Evolutionary conservation across 2,888 invertebrate species (phyloP).

Genomic region (Cyclophora punctaria): DNA sequence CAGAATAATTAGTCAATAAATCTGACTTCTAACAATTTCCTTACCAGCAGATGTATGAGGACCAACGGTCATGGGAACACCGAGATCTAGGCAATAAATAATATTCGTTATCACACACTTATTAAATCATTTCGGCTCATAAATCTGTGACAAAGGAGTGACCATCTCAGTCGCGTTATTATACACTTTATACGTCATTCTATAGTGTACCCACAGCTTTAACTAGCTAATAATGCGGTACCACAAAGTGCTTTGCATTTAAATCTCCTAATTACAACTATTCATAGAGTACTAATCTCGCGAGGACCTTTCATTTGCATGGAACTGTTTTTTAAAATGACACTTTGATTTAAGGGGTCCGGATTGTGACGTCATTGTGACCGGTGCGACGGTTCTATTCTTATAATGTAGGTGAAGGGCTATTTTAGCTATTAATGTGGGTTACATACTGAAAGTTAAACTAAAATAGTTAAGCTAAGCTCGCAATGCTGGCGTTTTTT

Average conservation of each 20-base stretch:
- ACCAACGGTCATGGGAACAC: slow-evolving; percentile 40
- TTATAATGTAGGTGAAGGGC: not conserved
- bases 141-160: slow-evolving; percentile 69
- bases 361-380: slow-evolving; percentile 6
- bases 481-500: too few species aligned
- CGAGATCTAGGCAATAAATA: slow-evolving; percentile 48
- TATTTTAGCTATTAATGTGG: not conserved
- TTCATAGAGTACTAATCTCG: slow-evolving; percentile 62
- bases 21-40: not conserved
- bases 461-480: too few species aligned
- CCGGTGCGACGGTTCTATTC: slow-evolving; percentile 9
- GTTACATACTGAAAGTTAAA: too few species aligned
- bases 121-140: slow-evolving; percentile 64
- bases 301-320: slow-evolving; percentile 59
- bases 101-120: slow-evolving; percentile 54
- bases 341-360: slow-evolving; percentile 58
- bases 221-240: slow-evolving; percentile 58
- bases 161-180: slow-evolving; percentile 53
- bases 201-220: slow-evolving; percentile 40
- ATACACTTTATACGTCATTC: slow-evolving; percentile 58
- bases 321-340: slow-evolving; percentile 52
- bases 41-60: slow-evolving; percentile 22
- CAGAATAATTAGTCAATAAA: not conserved
- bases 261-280: slow-evolving; percentile 71
- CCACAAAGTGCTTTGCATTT: slow-evolving; percentile 72